Evolutionary conservation across 2,797 vertebrate genomes (phyloP).

Genomic region (Rhyacichthys aspro): DNA sequence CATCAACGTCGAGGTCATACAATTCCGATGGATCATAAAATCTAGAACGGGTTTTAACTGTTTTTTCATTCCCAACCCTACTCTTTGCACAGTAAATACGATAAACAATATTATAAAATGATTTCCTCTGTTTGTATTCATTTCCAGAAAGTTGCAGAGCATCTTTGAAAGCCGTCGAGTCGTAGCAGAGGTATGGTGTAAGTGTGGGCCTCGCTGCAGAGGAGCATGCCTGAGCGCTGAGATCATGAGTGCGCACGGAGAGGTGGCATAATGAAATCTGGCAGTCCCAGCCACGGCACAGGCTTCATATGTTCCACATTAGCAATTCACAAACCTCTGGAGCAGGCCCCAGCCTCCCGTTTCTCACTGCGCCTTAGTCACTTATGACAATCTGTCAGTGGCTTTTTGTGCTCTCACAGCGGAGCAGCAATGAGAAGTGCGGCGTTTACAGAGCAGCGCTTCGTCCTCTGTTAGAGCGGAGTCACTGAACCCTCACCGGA

Average conservation of each 20-base stretch:
- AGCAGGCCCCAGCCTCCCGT: slow-evolving; percentile 59
- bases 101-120: neutral
- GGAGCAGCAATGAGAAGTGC: slow-evolving; percentile 54
- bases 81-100: neutral
- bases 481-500: slow-evolving; percentile 63
- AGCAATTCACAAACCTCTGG: slow-evolving; percentile 73
- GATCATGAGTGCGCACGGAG: slow-evolving; percentile 80
- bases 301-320: slow-evolving; percentile 88
- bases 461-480: slow-evolving; percentile 53
- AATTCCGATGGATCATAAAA: too few species aligned
- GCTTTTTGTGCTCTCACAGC: slow-evolving; percentile 70
- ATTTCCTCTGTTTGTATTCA: slow-evolving; percentile 8
- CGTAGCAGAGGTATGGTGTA: slow-evolving; percentile 34
- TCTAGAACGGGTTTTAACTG: too few species aligned
- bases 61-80: too few species aligned
- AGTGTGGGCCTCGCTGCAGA: slow-evolving; percentile 66
- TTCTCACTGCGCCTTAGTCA: slow-evolving; percentile 66
- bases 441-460: slow-evolving; percentile 58
- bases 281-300: slow-evolving; percentile 67
- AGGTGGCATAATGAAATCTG: slow-evolving; percentile 86
- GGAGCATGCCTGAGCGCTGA: slow-evolving; percentile 83
- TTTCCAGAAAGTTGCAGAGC: slow-evolving; percentile 29
- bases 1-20: too few species aligned
- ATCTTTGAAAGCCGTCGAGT: slow-evolving; percentile 33
- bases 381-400: slow-evolving; percentile 77